A percentile compares a stretch with the other conserved stretches of the same genome.
Conservation (phyloP, 2,113 vertebrate genomes). For the Malurus alboscapulatus region DNA sequence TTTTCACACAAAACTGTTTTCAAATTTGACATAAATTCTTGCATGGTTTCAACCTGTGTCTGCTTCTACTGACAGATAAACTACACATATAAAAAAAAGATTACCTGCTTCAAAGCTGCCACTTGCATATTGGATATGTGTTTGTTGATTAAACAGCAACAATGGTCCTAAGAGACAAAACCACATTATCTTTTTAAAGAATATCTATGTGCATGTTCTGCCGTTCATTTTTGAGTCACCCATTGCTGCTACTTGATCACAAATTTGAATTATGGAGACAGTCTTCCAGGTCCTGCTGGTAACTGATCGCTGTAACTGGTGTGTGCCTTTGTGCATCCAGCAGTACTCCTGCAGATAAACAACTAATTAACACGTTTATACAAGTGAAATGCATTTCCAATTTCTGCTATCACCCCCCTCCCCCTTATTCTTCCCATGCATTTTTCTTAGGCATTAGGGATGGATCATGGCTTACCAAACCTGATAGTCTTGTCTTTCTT, state of each 20-base stretch:
- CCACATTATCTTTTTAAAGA: not conserved
- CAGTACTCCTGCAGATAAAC: not conserved
- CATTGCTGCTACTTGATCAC: not conserved
- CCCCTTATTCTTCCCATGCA: not conserved
- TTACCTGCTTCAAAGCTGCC: not conserved
- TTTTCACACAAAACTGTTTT: not conserved
- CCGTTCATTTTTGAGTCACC: not conserved
- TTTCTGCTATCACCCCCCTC: not conserved
- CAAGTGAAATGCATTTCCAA: not conserved
- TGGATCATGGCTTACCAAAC: not conserved
- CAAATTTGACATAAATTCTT: not conserved
- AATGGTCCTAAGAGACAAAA: not conserved
- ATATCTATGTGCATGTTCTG: not conserved
- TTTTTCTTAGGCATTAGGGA: not conserved
- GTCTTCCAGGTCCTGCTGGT: not conserved
- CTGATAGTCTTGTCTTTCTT: conserved; percentile 22
- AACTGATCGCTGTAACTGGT: conserved; percentile 4
- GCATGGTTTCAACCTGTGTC: not conserved
- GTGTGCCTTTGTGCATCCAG: not conserved
- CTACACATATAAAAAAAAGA: not conserved
- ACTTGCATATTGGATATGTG: not conserved
- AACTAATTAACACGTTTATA: not conserved
- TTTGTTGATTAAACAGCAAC: not conserved
- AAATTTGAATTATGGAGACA: not conserved
- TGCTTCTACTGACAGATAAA: not conserved